Conservation (phyloP, 2,797 vertebrate species). For the Premnoplex brunnescens region DNA sequence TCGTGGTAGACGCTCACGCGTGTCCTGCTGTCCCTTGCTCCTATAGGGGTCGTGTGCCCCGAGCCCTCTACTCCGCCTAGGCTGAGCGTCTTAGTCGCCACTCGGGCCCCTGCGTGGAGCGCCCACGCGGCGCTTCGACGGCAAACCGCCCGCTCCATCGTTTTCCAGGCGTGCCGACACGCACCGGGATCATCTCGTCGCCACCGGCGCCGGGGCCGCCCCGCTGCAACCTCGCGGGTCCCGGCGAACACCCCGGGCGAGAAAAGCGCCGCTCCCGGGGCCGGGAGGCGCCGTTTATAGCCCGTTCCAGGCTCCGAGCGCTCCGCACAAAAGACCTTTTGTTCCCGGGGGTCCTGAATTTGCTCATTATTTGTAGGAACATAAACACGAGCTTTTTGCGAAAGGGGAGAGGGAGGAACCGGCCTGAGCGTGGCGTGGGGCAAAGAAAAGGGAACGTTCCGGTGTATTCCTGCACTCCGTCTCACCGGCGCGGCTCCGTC, state of each 20-base stretch:
- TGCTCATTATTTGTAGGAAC: constrained; percentile 22
- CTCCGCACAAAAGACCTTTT: constrained; percentile 56
- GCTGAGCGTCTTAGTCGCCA: not conserved
- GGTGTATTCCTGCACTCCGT: not conserved
- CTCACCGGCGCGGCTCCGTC: too few species aligned
- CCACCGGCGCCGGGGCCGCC: not conserved
- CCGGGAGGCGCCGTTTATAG: not conserved
- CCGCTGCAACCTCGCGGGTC: too few species aligned
- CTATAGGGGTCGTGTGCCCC: too few species aligned
- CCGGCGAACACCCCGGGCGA: not conserved
- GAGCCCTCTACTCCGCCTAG: not conserved
- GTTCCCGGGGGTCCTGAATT: constrained; percentile 19
- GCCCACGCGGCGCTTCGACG: not conserved
- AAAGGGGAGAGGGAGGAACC: not conserved
- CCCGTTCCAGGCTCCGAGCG: not conserved
- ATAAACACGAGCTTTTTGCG: not conserved
- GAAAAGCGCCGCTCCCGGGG: not conserved
- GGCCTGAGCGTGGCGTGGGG: not conserved
- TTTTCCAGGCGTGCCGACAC: not conserved
- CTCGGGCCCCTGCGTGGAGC: not conserved
- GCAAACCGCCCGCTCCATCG: not conserved
- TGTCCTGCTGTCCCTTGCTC: not conserved
- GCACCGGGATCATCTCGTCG: not conserved
- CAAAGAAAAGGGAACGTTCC: not conserved
- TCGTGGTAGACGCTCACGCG: not conserved